Conservation (phyloP, 2,797 vertebrate genomes). For the Sebastes minor region DNA sequence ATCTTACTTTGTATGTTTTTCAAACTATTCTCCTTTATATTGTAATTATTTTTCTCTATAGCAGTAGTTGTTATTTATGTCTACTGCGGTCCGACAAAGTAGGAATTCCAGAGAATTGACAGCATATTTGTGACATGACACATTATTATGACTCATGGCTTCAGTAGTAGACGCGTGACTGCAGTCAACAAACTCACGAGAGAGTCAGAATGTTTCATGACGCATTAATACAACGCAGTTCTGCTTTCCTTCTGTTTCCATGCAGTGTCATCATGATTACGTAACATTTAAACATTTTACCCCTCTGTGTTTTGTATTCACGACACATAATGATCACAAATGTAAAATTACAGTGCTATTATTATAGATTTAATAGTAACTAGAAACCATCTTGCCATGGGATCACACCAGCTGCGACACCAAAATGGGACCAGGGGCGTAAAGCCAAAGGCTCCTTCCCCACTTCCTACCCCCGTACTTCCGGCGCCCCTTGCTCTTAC, state of each 20-base stretch:
- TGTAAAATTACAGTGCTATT: neutral
- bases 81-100: neutral
- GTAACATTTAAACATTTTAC: neutral
- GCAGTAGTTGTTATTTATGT: neutral
- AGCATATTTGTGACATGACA: neutral
- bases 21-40: neutral
- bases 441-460: neutral
- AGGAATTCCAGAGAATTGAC: neutral
- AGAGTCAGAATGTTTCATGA: neutral
- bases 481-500: neutral
- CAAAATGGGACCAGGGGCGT: neutral
- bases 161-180: neutral
- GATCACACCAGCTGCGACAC: neutral
- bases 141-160: neutral
- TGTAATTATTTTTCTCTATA: neutral
- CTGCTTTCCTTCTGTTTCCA: neutral
- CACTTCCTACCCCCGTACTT: no score
- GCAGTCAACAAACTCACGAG: neutral
- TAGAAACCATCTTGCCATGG: neutral
- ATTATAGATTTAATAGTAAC: neutral
- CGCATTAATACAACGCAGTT: neutral
- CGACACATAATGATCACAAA: neutral
- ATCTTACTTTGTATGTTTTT: neutral
- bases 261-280: neutral
- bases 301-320: neutral